Evolutionary conservation across 2,888 invertebrate genomes (phyloP), one percentile per base, ranked within the genome.

Genomic region (Morpho helenor): DNA sequence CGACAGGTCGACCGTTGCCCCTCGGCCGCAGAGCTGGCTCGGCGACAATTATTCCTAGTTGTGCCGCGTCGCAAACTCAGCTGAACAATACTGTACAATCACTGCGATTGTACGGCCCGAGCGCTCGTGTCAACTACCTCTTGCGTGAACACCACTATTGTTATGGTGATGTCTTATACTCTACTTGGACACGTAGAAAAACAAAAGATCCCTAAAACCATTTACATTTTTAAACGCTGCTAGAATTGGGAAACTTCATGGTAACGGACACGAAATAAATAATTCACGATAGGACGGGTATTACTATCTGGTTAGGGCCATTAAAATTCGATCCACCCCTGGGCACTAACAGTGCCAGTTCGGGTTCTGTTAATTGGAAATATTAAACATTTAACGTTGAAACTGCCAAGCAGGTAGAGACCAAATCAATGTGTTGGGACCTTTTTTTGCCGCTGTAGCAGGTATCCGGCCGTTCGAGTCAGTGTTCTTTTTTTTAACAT

Each of bases 31-130:
- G 71, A 71, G 75, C 56, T 60, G 56, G 63, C 60, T 46, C 68
- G 68, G 66, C 71, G 76, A 79, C 74, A 71, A 72, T 72, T 77
- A 79, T 77, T 75, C 72, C 69, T 79, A 70, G 71, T 72, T 75
- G 73, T 73, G 74, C 60, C 73, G 65, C 41, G 52, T 67, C 60
- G 63, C 41, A 62, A 54, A 48, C 22, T 64, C 67, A 59, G 69
- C 71, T 76, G 76, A 84, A 89, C 87, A 87, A 88, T 87, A 82
- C 82, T 78, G 75, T 75, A 83, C 87, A 85, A 84, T 84, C 83
- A 78, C 75, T 68, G 76, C 79, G 79, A 80, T 77, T 84, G 82
- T 82, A 72, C 66, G 68, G 71, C 67, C 73, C 67, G 69, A 72
- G 71, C 67, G 76, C 74, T 73, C 74, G 80, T 82, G 87, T 84